Evolutionary conservation across 2,888 invertebrate genomes (phyloP), one percentile per base, ranked within the genome.

Genomic region (Rhogogaster chlorosoma): DNA sequence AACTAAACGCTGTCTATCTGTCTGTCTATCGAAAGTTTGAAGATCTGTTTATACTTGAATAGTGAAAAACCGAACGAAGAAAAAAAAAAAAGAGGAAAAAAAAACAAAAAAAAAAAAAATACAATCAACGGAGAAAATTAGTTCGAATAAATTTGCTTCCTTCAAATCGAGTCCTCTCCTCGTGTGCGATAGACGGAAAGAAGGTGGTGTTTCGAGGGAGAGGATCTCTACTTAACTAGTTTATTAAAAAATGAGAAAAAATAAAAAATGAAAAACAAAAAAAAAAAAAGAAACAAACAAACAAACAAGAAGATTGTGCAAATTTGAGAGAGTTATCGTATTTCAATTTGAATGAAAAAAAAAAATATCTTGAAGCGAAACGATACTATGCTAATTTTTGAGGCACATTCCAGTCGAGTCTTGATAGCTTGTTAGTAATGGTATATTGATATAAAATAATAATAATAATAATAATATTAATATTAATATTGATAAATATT

Each of bases 391-490:
- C 61, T 80, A 77, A 32, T 80, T 80, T 86, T 85, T 45, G 85
- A 77, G 89, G 93, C 93, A 91, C 91, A 92, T 93, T 93, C 92
- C 92, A 92, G 93, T 90, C 89, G 88, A 90, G 91, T 92, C 88
- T 89, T 90, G 88, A 91, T 89, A 93, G 90, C 86, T 90, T 89
- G 89, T 91, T 93, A 93, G 91, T 90, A 88, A 89, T 91, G 91
- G 89, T 92, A 92, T 91, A 84, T 86, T 49, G 84, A 88, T 88
- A 88, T 87, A 87, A 86, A 86, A 85, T 86, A 87, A 87, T 86
- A 87, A 78, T 87, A 83, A 84, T 83, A 77, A 77, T 80, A 80
- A 80, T 84, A 77, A 77, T 84, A 75, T 53, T 83, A 42, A 38
- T 77, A 77, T 53, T 53, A 53, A 84, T 84, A 77, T 26, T 77